Conservation (phyloP, 2,888 invertebrate species). For the Trichacis sp. region DNA sequence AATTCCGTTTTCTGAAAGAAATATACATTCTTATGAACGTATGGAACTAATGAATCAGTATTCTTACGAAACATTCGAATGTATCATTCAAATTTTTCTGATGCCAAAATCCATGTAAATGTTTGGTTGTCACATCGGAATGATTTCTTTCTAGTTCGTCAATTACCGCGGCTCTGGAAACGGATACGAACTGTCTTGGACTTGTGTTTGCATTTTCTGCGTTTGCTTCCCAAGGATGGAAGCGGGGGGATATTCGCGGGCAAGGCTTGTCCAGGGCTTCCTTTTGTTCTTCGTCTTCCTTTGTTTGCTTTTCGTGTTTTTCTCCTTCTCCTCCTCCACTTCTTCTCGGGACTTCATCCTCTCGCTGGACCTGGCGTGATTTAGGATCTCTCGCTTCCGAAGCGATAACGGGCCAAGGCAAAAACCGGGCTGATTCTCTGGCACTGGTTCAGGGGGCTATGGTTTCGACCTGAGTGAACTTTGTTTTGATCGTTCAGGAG, state of each 20-base stretch:
- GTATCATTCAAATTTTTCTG: too few species aligned
- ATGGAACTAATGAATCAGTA: too few species aligned
- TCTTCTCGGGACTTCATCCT: conserved; percentile 34
- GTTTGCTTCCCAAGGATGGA: too few species aligned
- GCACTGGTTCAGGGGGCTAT: neutral
- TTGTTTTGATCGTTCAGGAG: neutral
- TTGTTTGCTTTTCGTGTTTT: conserved; percentile 41
- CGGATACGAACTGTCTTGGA: conserved; percentile 5
- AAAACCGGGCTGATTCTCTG: neutral
- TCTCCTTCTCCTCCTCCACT: conserved; percentile 28
- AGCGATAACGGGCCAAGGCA: conserved; percentile 28
- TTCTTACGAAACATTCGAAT: too few species aligned
- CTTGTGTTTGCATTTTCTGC: conserved; percentile 4
- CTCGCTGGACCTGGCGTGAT: conserved; percentile 37
- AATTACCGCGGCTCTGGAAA: conserved; percentile 2
- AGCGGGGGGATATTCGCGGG: conserved; percentile 16
- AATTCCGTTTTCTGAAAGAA: too few species aligned
- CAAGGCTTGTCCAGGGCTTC: conserved; percentile 20
- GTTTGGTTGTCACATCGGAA: too few species aligned
- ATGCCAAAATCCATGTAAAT: too few species aligned
- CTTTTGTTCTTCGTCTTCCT: conserved; percentile 37
- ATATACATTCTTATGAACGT: too few species aligned
- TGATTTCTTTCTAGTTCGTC: too few species aligned
- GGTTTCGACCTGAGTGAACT: neutral
- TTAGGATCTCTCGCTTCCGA: conserved; percentile 42